Base-by-base conservation (phyloP, 2,113 vertebrate species). In the Pelvicachromis taeniatus region DNA sequence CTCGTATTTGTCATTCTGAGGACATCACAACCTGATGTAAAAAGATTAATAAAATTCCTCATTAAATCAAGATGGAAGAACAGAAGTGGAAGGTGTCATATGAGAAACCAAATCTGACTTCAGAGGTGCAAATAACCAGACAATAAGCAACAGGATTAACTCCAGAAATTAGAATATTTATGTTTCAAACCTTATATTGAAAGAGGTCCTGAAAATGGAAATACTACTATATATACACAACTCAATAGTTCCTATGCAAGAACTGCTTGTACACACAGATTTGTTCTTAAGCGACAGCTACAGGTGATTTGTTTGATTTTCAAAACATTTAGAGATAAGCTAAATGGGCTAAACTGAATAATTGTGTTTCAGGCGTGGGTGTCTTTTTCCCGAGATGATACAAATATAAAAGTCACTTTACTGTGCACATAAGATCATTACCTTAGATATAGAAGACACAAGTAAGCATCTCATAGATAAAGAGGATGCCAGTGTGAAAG, bases 321-420 rank as follows among this genome's bases (percentile, higher is more conserved):
- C 58, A 61, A n/a, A 35, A 61, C 2, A 0, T 61, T 31, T 35
- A 35, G 9, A 35, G 31, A 9, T n/a, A 63, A 63, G 59, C 59
- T 63, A 61, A 61, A 61, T 61, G 6, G 9, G 59, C 65, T 26
- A 48, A 73, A 19, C 40, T 7, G 19, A 48, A 73, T 48, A 26
- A 48, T 73, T 48, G 5, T 73, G 9, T 73, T 73, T 52, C 9
- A 4, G 17, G 17, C 50, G 19, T 19, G 17, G 50, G 17, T 9
- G 50, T 52, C 17, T 3, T 19, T 14, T 48, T 48, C 2, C 42
- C 1, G 29, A 50, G 68, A 0, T 1, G 26, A 48, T 19, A 48
- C 42, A 48, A 10, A 29, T 73, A 73, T 73, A 73, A 73, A 73
- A 48, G 29, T 29, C 9, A 29, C 23, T 73, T 73, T 73, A 48